Evolutionary conservation across 2,888 invertebrate species (phyloP), one percentile per base, ranked within the genome.

Genomic region (Cabera pusaria): DNA sequence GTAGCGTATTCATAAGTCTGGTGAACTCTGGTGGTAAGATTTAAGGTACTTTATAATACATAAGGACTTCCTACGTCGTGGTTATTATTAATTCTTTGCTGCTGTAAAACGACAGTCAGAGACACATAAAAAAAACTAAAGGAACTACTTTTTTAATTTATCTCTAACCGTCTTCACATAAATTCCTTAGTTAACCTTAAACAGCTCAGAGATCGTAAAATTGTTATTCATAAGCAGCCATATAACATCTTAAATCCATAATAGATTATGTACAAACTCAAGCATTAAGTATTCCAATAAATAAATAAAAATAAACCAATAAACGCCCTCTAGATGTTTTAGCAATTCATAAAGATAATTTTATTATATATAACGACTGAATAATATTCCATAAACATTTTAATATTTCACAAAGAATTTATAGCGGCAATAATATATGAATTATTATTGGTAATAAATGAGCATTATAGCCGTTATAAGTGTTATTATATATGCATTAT

Each of bases 391-490:
- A 41, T 34, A 33, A 37, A 25, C 41, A 37, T 37, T 38, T 18
- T 26, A 17, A 31, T 26, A 31, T 28, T 28, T 37, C 6, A 36
- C 20, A 24, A 37, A 9, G 8, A 29, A 41, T 37, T 31, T 34
- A 25, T 28, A 25, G 6, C 6, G 26, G 25, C 33, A 43, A 42
- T 39, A 39, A 32, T 20, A 31, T 36, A 22, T 40, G 26, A 35
- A 27, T 28, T 49, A 40, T 52, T 53, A 59, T 57, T 51, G 43
- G 22, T 26, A 39, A 55, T 59, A 56, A 58, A 56, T 24, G 40
- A 24, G 32, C 50, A 44, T 38, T 45, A 46, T 10, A 21, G 36
- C 35, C 39, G 44, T 48, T 45, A 54, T 44, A 43, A 27, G 18
- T 28, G 40, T 49, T 49, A 55, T 59, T n/a, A 49, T 45, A 54